Evolutionary conservation across 2,113 vertebrate species (phyloP), one percentile per base, ranked within the genome.

Genomic region (Turdus rufiventris): DNA sequence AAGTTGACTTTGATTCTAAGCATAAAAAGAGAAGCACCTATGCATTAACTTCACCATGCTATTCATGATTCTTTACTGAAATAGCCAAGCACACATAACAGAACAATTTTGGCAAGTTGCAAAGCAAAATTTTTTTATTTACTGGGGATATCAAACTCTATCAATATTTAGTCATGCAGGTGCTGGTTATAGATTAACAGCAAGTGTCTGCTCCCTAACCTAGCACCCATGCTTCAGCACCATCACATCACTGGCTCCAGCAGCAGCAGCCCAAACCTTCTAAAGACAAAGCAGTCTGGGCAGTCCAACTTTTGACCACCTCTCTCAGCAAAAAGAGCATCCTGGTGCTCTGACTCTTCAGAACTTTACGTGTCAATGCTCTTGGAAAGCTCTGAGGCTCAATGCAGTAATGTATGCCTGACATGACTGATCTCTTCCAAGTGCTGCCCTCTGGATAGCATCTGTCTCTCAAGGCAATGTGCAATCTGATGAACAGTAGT

Each of bases 341-440:
- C 56, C 24, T 6, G 26, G 50, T 47, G 31, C 87, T 94, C 53
- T n/a, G 81, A 90, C 93, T 96, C 45, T 87, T 50, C 87, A 87
- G 53, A 91, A 48, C 92, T 93, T 85, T 58, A 88, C 72, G 70
- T 81, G 85, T 73, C 93, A 88, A 74, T 36, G 43, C 42, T 91
- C 79, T 87, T 93, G 88, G 94, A 96, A 95, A 96, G 78, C 86
- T 90, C 85, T 86, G 87, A 80, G 62, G 50, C 92, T 79, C 75
- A 90, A 13, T 10, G 15, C 71, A 79, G 62, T 79, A 43, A 63
- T 0, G 4, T 3, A 40, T 34, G 51, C 68, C 92, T 95, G 91
- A 97, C 95, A 96, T 68, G 97, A 94, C 77, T 74, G 93, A 95
- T 82, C 85, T 85, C 78, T 88, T 80, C 53, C 14, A 95, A 96